phyloP scores from a whole-genome alignment of 2,888 invertebrate genomes.

The Deroplatys truncata region DNA sequence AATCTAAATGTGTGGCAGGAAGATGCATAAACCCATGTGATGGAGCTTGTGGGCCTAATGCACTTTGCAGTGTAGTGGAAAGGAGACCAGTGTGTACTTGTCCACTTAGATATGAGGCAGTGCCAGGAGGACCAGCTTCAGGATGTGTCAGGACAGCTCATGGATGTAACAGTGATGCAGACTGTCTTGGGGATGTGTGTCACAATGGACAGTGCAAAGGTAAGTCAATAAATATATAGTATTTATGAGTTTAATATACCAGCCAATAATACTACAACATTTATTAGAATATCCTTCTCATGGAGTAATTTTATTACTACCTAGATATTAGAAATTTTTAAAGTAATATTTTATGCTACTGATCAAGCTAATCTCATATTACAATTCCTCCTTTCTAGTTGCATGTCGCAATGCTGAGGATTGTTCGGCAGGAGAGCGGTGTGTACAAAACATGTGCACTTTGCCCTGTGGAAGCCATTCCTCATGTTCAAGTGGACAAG shows the following conservation, averaged over 20 bases:
- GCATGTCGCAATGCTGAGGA: conserved; percentile 74
- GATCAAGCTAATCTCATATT: not conserved
- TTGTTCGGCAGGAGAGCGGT: conserved; percentile 75
- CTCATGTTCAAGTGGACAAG: conserved; percentile 74
- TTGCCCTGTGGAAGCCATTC: conserved; percentile 76
- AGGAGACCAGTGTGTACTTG: conserved; percentile 77
- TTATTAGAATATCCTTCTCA: not conserved
- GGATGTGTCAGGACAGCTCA: conserved; percentile 70
- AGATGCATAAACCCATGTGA: conserved; percentile 79
- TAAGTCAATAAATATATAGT: conserved; percentile 33
- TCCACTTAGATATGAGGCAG: conserved; percentile 68
- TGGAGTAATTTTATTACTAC: not conserved
- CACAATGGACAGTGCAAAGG: conserved; percentile 76
- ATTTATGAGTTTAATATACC: too few species aligned
- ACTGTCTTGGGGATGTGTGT: conserved; percentile 77
- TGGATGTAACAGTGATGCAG: conserved; percentile 63
- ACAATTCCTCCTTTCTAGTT: conserved; percentile 38
- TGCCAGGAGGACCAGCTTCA: conserved; percentile 55
- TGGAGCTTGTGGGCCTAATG: conserved; percentile 75
- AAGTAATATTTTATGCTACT: not conserved
- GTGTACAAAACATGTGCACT: conserved; percentile 72
- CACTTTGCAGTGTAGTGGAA: conserved; percentile 73
- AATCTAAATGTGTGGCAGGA: conserved; percentile 66
- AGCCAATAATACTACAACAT: not conserved
- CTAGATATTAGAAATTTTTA: not conserved